Conservation (phyloP, 2,113 vertebrate genomes). For the Panthera uncia region DNA sequence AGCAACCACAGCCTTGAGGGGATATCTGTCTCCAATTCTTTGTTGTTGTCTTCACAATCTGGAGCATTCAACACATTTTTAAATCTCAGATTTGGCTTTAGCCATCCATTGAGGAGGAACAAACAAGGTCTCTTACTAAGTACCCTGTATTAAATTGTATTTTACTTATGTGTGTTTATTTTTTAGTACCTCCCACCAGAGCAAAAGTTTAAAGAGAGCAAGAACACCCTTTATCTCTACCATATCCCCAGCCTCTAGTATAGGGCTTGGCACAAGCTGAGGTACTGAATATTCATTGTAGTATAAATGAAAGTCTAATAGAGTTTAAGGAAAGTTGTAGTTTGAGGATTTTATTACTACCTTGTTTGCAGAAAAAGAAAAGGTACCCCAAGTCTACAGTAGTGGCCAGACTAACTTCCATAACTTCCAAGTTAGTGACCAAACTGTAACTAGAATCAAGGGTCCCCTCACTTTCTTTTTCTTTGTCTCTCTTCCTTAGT, state of each 20-base stretch:
- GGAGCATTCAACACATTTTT: neutral
- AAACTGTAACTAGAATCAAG: neutral
- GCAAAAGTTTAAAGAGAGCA: neutral
- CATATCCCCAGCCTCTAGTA: neutral
- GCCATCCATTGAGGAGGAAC: neutral
- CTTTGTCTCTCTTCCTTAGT: neutral
- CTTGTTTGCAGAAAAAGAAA: neutral
- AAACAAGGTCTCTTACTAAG: neutral
- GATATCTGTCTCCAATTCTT: neutral
- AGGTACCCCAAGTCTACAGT: neutral
- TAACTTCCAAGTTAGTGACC: neutral
- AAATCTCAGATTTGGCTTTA: neutral
- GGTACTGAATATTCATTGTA: neutral
- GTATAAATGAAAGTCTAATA: neutral
- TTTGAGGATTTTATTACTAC: neutral
- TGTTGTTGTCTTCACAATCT: neutral
- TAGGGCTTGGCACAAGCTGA: neutral
- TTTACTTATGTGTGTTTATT: neutral
- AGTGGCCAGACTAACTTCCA: neutral
- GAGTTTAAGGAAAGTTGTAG: neutral
- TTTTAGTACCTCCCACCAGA: neutral
- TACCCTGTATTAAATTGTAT: neutral
- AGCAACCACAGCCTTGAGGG: neutral
- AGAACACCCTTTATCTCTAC: neutral
- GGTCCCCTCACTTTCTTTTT: neutral